These are phyloP conservation scores for Pagrus major DNA, from an alignment of 2,113 vertebrate genomes.

Conservation along the genomic window DNA sequence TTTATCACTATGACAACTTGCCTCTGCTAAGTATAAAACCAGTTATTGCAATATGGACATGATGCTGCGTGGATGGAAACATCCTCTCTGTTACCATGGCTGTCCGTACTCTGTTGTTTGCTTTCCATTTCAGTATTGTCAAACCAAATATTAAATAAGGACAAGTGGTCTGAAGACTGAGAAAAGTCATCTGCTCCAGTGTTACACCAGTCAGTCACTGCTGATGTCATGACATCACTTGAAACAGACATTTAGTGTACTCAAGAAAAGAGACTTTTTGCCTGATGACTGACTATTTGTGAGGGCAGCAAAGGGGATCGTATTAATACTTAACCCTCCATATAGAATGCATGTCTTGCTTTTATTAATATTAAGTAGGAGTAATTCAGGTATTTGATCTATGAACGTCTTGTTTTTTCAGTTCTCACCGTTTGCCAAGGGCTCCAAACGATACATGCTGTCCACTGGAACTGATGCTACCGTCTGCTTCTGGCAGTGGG, in stretches of 20 bases:
- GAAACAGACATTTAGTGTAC: not conserved
- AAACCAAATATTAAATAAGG: not conserved
- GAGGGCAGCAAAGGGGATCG: too few species aligned
- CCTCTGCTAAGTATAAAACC: not conserved
- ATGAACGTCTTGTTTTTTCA: slow-evolving; percentile 72
- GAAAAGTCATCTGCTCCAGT: not conserved
- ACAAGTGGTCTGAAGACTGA: not conserved
- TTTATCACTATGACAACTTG: slow-evolving; percentile 1
- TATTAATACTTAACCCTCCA: not conserved
- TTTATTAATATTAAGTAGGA: not conserved
- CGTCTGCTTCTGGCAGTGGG: slow-evolving; percentile 98
- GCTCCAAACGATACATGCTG: slow-evolving; percentile 93
- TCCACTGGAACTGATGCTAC: slow-evolving; percentile 98
- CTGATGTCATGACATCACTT: not conserved
- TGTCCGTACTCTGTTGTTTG: not conserved
- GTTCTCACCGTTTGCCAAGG: slow-evolving; percentile 97
- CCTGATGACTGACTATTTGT: too few species aligned
- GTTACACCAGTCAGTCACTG: not conserved
- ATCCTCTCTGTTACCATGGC: not conserved
- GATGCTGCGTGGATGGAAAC: slow-evolving; percentile 4
- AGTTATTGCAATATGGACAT: not conserved
- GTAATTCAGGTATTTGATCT: not conserved
- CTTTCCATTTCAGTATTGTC: not conserved
- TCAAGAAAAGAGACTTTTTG: not conserved
- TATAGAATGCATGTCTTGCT: not conserved